Percentiles rank a stretch among this genome's conserved stretches.
phyloP scores from a whole-genome alignment of 2,113 vertebrate genomes.

The Nanorana parkeri region DNA sequence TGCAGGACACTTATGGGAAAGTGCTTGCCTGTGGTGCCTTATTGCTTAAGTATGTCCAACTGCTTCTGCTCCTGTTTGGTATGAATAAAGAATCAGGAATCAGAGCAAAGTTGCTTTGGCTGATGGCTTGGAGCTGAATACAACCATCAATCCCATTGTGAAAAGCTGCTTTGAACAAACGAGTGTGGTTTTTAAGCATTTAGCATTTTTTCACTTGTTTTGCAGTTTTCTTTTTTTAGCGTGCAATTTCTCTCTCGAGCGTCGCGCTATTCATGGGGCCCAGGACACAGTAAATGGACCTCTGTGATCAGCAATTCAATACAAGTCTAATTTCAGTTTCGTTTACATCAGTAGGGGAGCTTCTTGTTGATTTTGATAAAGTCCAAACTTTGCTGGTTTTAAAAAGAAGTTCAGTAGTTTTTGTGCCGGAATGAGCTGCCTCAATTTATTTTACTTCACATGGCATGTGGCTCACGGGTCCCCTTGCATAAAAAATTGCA shows the following conservation, averaged over 20 bases:
- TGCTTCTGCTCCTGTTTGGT: conserved; percentile 49
- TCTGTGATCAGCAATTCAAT: conserved; percentile 37
- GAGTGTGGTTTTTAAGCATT: conserved; percentile 51
- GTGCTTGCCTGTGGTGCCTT: conserved; percentile 50
- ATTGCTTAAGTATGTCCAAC: conserved; percentile 53
- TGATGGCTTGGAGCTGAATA: conserved; percentile 50
- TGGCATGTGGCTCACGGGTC: background rate
- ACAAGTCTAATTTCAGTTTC: conserved; percentile 41
- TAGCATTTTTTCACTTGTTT: conserved; percentile 56
- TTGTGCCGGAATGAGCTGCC: background rate
- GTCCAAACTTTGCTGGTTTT: conserved; percentile 24
- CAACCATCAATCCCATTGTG: conserved; percentile 53
- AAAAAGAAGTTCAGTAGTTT: conserved; percentile 20
- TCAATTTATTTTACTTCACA: conserved; percentile 7
- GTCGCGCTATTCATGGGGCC: conserved; percentile 41
- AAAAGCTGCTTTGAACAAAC: conserved; percentile 44
- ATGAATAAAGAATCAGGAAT: conserved; percentile 56
- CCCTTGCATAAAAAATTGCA: no score
- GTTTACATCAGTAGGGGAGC: conserved; percentile 44
- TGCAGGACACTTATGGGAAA: conserved; percentile 51
- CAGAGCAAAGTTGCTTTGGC: conserved; percentile 51
- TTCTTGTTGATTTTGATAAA: conserved; percentile 42
- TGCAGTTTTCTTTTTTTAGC: conserved; percentile 41
- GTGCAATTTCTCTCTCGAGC: conserved; percentile 45
- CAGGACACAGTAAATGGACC: conserved; percentile 31